A percentile compares a stretch with the other conserved stretches of the same genome.
These are phyloP conservation scores for Odontocerum albicorne DNA, from an alignment of 2,888 invertebrate genomes.

Conservation along the genomic window DNA sequence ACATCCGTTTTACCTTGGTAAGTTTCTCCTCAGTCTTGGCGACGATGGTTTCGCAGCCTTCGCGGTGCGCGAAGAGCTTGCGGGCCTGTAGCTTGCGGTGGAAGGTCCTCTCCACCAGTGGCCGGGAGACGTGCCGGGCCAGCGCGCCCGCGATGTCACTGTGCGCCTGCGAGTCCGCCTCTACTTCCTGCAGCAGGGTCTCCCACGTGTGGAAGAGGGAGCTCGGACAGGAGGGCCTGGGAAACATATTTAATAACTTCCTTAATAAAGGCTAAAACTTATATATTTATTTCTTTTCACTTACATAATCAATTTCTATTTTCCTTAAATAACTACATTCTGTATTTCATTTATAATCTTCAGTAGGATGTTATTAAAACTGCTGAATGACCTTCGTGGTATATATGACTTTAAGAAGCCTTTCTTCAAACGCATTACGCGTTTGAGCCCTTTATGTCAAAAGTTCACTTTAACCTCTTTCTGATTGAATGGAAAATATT, in stretches of 20 bases:
- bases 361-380: too few relatives aligned
- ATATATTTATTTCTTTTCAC: too few relatives aligned
- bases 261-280: too few relatives aligned
- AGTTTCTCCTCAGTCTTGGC: conserved; percentile 82
- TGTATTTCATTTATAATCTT: too few relatives aligned
- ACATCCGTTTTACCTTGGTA: conserved; percentile 59
- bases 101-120: conserved; percentile 84
- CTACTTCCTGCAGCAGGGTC: conserved; percentile 85
- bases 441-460: too few relatives aligned
- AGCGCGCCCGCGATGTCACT: conserved; percentile 82
- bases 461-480: too few relatives aligned
- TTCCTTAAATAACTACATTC: too few relatives aligned
- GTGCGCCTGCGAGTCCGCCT: conserved; percentile 84
- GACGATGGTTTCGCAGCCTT: conserved; percentile 86
- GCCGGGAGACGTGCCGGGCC: conserved; percentile 76
- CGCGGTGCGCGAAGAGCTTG: conserved; percentile 87
- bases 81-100: conserved; percentile 88
- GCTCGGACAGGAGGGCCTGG: conserved; percentile 33
- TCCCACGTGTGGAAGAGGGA: conserved; percentile 91
- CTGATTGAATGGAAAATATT: too few relatives aligned
- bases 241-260: not conserved
- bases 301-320: too few relatives aligned
- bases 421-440: too few relatives aligned
- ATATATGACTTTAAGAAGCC: too few relatives aligned
- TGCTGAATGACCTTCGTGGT: too few relatives aligned